Evolutionary conservation across 2,888 invertebrate species (phyloP).

Genomic region (Zaprionus obscuricornis): DNA sequence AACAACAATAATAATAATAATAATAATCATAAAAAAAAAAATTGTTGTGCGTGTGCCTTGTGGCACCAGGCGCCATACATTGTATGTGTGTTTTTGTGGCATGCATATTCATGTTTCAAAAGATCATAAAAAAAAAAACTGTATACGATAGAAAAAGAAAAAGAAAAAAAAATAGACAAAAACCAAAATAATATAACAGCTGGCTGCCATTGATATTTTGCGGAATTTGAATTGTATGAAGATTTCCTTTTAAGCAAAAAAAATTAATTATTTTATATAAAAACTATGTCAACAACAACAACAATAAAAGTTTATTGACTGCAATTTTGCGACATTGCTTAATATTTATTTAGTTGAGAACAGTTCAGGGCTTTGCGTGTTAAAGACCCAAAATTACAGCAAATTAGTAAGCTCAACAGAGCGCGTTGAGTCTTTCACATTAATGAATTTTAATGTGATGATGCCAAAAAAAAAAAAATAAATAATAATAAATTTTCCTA

Average conservation of each 20-base stretch:
- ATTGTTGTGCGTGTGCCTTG: constrained; percentile 20
- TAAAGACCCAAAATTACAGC: background rate
- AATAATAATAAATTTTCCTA: background rate
- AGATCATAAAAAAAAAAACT: constrained; percentile 3
- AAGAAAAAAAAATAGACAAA: constrained; percentile 4
- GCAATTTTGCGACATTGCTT: constrained; percentile 27
- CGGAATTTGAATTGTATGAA: constrained; percentile 36
- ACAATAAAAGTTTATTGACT: constrained; percentile 8
- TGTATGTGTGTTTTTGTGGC: constrained; percentile 15
- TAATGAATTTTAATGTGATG: constrained; percentile 30
- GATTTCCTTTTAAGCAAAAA: constrained; percentile 30
- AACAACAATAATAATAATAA: too few species aligned
- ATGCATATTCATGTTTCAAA: constrained; percentile 59
- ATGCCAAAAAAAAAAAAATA: too few species aligned
- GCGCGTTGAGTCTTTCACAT: constrained; percentile 3
- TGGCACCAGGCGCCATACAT: constrained; percentile 16
- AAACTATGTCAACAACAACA: constrained; percentile 30
- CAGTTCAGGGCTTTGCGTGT: constrained; percentile 3
- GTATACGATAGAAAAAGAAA: background rate
- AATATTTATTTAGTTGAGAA: constrained; percentile 23
- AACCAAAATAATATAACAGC: constrained; percentile 15
- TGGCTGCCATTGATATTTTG: constrained; percentile 33
- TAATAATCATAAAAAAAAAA: too few species aligned
- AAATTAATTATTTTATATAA: too few species aligned
- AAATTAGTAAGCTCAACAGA: constrained; percentile 31